Evolutionary conservation across 2,797 vertebrate genomes (phyloP).

Genomic region (Anguilla megastoma): DNA sequence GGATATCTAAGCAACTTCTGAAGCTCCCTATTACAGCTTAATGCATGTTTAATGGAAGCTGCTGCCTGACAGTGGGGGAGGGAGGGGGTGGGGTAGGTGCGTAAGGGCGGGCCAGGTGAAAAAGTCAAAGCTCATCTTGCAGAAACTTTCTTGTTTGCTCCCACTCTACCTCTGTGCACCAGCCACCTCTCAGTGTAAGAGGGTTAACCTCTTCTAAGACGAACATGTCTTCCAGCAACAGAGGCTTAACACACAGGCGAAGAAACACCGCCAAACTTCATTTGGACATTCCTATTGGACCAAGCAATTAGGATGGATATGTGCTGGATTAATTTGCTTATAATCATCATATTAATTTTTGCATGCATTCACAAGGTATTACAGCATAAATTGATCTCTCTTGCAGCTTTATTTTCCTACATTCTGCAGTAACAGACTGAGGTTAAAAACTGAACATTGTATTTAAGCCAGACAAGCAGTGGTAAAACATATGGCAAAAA

Average conservation of each 20-base stretch:
- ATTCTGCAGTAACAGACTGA: not conserved
- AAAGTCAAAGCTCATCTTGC: conserved; percentile 3
- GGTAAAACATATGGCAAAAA: not conserved
- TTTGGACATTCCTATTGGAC: not conserved
- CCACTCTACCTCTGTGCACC: not conserved
- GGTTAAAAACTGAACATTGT: not conserved
- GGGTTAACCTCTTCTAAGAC: not conserved
- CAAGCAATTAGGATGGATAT: not conserved
- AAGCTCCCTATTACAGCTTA: conserved; percentile 38
- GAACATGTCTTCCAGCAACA: not conserved
- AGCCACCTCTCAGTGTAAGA: not conserved
- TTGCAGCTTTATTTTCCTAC: not conserved
- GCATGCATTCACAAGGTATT: not conserved
- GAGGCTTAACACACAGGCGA: not conserved
- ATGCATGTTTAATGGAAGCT: conserved; percentile 50
- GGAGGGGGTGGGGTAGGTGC: not conserved
- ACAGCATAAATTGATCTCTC: not conserved
- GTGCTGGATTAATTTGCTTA: not conserved
- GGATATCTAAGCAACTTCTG: conserved; percentile 48
- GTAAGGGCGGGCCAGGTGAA: not conserved
- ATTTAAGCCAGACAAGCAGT: not conserved
- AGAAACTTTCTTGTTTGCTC: not conserved
- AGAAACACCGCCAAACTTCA: not conserved
- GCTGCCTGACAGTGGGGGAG: not conserved
- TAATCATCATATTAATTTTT: not conserved